These are phyloP conservation scores for Zygogramma bicolorata DNA, from an alignment of 2,888 invertebrate species.

Conservation along the genomic window DNA sequence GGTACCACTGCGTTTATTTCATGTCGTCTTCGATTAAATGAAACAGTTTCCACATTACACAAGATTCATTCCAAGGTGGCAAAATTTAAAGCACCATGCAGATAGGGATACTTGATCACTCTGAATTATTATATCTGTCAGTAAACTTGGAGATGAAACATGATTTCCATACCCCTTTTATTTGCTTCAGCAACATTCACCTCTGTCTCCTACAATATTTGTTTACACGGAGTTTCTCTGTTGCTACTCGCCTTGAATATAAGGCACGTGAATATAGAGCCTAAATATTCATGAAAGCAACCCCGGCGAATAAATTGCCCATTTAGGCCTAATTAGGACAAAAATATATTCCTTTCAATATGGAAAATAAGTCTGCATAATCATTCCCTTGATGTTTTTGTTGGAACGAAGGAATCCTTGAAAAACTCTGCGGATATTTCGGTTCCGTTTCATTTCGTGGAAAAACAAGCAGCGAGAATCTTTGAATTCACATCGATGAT, in stretches of 20 bases:
- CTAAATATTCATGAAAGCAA: constrained; percentile 32
- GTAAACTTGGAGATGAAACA: no score
- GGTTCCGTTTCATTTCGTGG: no score
- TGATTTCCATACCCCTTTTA: neutral
- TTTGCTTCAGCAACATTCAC: neutral
- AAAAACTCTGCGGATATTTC: neutral
- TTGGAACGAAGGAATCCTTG: neutral
- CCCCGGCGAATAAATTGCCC: constrained; percentile 27
- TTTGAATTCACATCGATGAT: no score
- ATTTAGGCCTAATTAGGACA: constrained; percentile 29
- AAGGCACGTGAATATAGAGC: constrained; percentile 26
- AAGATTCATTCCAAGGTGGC: no score
- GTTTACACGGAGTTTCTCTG: neutral
- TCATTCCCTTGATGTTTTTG: neutral
- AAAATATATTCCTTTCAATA: constrained; percentile 30
- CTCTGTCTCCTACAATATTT: neutral
- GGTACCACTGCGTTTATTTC: no score
- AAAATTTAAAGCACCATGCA: no score
- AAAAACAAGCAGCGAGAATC: no score
- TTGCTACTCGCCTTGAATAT: neutral
- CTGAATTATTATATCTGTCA: no score
- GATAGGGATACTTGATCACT: no score
- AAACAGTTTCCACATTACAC: no score
- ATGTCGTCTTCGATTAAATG: no score
- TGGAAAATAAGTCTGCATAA: constrained; percentile 19